Base-by-base conservation (phyloP, 2,888 invertebrate species). In the Ectropis crepuscularia region DNA sequence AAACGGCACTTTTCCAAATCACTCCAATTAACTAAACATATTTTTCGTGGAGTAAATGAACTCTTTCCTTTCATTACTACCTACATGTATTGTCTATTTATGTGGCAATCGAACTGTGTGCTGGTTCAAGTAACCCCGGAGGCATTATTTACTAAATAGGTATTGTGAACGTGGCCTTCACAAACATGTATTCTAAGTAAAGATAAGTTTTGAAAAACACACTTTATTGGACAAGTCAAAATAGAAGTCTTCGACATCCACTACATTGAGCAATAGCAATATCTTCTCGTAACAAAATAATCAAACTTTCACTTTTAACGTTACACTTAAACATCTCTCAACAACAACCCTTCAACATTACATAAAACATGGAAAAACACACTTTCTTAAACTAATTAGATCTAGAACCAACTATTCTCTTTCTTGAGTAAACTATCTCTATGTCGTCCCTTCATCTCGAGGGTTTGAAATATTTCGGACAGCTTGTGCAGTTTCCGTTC, bases 401-500 rank as follows among this genome's bases (percentile, higher is more conserved):
- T 42, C 45, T 81, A 93, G 76, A 93, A 92, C 93, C 93, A 93
- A 80, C 90, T 91, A 74, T 93, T 88, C 69, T 87, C 93, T 73
- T 86, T 93, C 81, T 87, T 93, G 79, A 91, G 83, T 47, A 55
- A 47, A 71, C 79, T 88, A 46, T 90, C 89, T 70, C 86, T 82
- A 63, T 87, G 83, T 41, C 87, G 80, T 6, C 89, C 87, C 42
- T 86, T 88, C 81, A 90, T 85, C 53, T 92, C 91, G 7, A 92
- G 76, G 51, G 76, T 82, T 78, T 92, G 90, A 60, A 92, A 92
- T 70, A 92, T 92, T 73, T 92, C 92, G 0, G 92, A 86, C 0
- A 93, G 73, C 57, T 90, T 86, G 57, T 87, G 84, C 10, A 93
- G 74, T 46, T 88, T 87, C 43, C 87, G 85, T 11, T 80, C 80